Percentiles rank a stretch among this genome's conserved stretches.
Evolutionary conservation across 2,888 invertebrate species (phyloP).

Genomic region (Drosophila fungiperda): DNA sequence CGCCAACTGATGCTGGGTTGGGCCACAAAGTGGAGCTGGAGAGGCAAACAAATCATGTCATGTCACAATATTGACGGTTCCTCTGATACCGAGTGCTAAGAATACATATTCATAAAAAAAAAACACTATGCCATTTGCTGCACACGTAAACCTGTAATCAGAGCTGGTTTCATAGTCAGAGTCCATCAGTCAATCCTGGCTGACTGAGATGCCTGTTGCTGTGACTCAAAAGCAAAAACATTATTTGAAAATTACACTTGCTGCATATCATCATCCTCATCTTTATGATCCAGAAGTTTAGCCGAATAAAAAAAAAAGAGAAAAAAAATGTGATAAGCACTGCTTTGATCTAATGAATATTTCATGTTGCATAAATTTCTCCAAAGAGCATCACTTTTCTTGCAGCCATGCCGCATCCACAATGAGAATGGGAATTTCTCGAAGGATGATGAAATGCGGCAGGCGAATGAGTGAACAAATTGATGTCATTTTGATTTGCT

Average conservation of each 20-base stretch:
- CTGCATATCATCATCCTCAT: slow-evolving; percentile 18
- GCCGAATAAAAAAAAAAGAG: not conserved
- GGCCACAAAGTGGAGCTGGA: slow-evolving; percentile 15
- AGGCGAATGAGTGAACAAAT: slow-evolving; percentile 48
- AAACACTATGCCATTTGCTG: slow-evolving; percentile 13
- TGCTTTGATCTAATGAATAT: slow-evolving; percentile 73
- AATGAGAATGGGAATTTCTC: slow-evolving; percentile 10
- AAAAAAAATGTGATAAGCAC: not conserved
- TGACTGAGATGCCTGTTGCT: slow-evolving; percentile 29
- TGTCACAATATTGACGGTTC: slow-evolving; percentile 77
- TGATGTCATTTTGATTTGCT: slow-evolving; percentile 37
- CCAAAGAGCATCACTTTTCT: slow-evolving; percentile 10
- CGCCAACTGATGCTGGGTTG: slow-evolving; percentile 37
- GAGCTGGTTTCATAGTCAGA: slow-evolving; percentile 19
- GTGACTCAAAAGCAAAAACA: slow-evolving; percentile 30
- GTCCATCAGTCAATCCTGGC: slow-evolving; percentile 1
- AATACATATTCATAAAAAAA: slow-evolving; percentile 26
- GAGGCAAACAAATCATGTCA: slow-evolving; percentile 69
- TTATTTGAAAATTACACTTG: slow-evolving; percentile 27
- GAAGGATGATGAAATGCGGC: slow-evolving; percentile 15
- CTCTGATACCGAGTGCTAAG: slow-evolving; percentile 56
- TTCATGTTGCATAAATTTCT: slow-evolving; percentile 74
- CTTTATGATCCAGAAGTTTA: not conserved
- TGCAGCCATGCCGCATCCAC: not conserved
- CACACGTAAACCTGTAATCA: slow-evolving; percentile 48